Conservation (phyloP, 2,113 vertebrate genomes). For the Clarias batrachus region DNA sequence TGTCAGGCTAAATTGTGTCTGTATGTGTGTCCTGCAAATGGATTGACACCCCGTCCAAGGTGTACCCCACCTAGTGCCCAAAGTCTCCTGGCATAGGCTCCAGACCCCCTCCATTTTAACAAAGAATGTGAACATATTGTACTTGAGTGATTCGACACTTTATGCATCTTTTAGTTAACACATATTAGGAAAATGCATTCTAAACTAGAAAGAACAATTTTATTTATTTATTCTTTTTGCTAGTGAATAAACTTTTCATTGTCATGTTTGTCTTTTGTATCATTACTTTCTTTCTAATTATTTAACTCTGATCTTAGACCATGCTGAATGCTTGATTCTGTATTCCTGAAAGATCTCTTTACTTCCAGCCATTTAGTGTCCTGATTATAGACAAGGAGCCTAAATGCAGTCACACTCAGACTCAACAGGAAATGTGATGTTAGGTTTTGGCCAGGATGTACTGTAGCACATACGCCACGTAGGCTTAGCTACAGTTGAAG, state of each 20-base stretch:
- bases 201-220: background rate
- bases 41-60: too few species aligned
- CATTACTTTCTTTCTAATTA: background rate
- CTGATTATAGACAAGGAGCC: background rate
- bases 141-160: background rate
- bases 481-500: background rate
- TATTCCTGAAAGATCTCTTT: background rate
- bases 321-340: background rate
- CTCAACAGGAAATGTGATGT: background rate
- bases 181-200: background rate
- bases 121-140: background rate
- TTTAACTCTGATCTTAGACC: background rate
- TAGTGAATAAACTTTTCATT: background rate
- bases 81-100: too few species aligned
- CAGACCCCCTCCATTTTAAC: too few species aligned
- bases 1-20: too few species aligned
- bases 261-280: background rate
- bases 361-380: background rate
- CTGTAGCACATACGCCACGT: background rate
- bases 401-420: background rate
- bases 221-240: background rate
- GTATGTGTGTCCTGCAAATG: too few species aligned
- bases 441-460: background rate
- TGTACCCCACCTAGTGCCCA: too few species aligned
- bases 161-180: background rate